Evolutionary conservation across 2,113 vertebrate genomes (phyloP), one percentile per base, ranked within the genome.

Genomic region (Chloroceryle aenea): DNA sequence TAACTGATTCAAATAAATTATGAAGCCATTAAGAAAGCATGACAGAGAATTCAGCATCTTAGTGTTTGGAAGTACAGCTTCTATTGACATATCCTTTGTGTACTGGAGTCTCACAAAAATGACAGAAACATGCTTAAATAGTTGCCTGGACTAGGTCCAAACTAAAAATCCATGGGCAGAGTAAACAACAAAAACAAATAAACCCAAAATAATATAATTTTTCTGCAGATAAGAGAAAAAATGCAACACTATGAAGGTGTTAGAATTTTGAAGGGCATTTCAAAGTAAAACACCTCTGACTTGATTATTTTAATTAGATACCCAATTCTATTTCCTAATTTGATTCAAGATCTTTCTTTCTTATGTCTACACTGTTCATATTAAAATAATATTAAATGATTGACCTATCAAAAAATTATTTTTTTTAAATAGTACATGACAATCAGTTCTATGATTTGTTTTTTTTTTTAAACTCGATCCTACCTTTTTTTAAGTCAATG

Each of bases 191-290:
- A 66, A 93, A 40, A 67, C 12, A 62, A 73, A 71, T 10, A 64
- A 18, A n/a, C 29, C 6, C 26, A 3, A 38, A 43, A 58, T 68
- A 3, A 6, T 7, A 10, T 12, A 6, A 7, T 1, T 29, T 9
- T 40, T 64, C 74, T 85, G 3, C 9, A 88, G 18, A 10, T 58
- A 53, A 75, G 23, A 43, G 12, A 50, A 81, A n/a, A 85, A 87
- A 62, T 15, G 5, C 2, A 62, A 29, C 6, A 30, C 11, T 25
- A 16, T 20, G 22, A 79, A 50, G 9, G 17, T 18, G 30, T 85
- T 36, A 15, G 16, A 48, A 62, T 62, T 94, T 74, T 85, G 29
- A 77, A 56, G 29, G 40, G 0, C 6, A 32, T 85, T 73, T 78
- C 19, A 55, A 58, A 55, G 15, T 36, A 53, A 34, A 82, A 59